These are phyloP conservation scores for Creontiades dilutus DNA, from an alignment of 2,888 invertebrate species.

Conservation along the genomic window DNA sequence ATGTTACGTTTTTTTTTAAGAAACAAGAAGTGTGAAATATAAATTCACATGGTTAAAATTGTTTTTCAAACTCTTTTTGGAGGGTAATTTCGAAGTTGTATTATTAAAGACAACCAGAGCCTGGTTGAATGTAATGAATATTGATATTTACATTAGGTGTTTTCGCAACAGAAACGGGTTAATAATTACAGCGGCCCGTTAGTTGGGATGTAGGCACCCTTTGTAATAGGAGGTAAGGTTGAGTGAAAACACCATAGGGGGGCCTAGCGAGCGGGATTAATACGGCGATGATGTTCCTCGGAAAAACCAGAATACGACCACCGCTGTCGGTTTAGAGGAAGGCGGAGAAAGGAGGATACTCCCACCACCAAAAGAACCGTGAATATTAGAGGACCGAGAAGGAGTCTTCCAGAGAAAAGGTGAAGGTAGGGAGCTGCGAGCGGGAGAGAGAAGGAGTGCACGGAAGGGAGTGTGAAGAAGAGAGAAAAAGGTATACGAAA, in stretches of 20 bases:
- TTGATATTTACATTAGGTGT: too few relatives aligned
- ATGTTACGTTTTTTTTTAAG: too few relatives aligned
- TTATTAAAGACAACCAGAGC: too few relatives aligned
- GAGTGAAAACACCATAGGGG: neutral
- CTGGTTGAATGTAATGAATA: too few relatives aligned
- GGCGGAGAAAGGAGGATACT: neutral
- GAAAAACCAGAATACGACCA: neutral
- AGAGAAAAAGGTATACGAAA: neutral
- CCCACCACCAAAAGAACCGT: neutral
- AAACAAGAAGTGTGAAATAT: too few relatives aligned
- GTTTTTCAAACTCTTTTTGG: too few relatives aligned
- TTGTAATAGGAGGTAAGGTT: neutral
- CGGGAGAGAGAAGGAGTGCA: neutral
- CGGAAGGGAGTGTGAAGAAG: neutral
- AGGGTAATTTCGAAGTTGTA: too few relatives aligned
- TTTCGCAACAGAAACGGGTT: too few relatives aligned
- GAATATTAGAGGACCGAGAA: constrained; percentile 17
- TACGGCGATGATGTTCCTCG: neutral
- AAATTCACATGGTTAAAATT: too few relatives aligned
- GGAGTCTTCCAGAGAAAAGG: neutral
- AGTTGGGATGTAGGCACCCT: too few relatives aligned
- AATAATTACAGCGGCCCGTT: too few relatives aligned
- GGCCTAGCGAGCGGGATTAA: neutral
- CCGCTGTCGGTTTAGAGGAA: neutral
- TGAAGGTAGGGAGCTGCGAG: neutral